These are phyloP conservation scores for Latrodectus hesperus DNA, from an alignment of 2,888 invertebrate species.

Conservation along the genomic window DNA sequence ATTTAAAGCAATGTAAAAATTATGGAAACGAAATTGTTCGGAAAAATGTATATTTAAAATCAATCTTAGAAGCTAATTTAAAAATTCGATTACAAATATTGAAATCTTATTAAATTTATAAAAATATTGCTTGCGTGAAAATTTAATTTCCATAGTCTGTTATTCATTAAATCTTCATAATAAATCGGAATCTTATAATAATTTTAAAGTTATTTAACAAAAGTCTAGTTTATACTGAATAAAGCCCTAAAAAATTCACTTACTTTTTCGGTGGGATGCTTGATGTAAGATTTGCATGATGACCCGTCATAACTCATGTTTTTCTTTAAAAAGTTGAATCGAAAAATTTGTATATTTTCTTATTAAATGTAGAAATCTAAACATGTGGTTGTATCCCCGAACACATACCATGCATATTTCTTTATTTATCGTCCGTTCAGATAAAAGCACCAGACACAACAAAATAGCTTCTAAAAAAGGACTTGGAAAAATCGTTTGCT, in stretches of 20 bases:
- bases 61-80: too few relatives aligned
- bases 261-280: conserved; percentile 64
- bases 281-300: conserved; percentile 61
- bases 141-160: too few relatives aligned
- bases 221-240: neutral
- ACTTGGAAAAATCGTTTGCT: conserved; percentile 23
- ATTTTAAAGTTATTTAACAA: too few relatives aligned
- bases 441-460: conserved; percentile 7
- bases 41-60: too few relatives aligned
- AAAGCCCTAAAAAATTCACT: conserved; percentile 6
- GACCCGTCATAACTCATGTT: conserved; percentile 67
- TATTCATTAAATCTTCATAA: too few relatives aligned
- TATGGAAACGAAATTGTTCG: too few relatives aligned
- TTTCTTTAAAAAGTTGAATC: neutral
- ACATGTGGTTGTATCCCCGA: neutral
- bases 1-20: too few relatives aligned
- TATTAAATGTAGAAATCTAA: neutral
- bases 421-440: neutral
- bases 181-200: too few relatives aligned
- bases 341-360: neutral
- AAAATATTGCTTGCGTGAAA: too few relatives aligned
- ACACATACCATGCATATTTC: conserved; percentile 20
- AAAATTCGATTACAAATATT: too few relatives aligned
- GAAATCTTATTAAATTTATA: too few relatives aligned
- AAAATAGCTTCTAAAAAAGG: neutral